A percentile compares a stretch with the other conserved stretches of the same genome.
Evolutionary conservation across 2,797 vertebrate species (phyloP).

Genomic region (Sciurus carolinensis): DNA sequence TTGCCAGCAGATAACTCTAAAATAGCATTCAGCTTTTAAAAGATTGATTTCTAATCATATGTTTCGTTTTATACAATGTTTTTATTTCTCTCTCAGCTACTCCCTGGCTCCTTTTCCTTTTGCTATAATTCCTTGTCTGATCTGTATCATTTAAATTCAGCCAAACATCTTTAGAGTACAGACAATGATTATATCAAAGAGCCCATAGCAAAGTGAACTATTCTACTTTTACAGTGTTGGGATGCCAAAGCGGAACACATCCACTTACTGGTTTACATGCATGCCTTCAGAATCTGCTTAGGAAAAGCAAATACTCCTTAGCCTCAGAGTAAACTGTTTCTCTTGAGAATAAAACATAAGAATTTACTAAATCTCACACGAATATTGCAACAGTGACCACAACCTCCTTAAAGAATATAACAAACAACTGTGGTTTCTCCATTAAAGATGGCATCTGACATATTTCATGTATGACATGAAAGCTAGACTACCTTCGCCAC

Average conservation of each 20-base stretch:
- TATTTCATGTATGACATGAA: conserved; percentile 86
- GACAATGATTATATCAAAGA: conserved; percentile 49
- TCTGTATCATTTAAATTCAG: conserved; percentile 52
- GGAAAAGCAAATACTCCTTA: conserved; percentile 78
- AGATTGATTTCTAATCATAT: conserved; percentile 52
- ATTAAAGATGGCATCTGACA: conserved; percentile 84
- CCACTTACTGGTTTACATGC: conserved; percentile 45
- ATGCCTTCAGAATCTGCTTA: conserved; percentile 79
- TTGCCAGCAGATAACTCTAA: neutral
- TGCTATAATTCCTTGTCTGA: conserved; percentile 55
- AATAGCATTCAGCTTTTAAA: conserved; percentile 28
- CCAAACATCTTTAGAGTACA: conserved; percentile 51
- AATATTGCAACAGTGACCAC: conserved; percentile 83
- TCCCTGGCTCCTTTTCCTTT: neutral
- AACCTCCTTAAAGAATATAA: conserved; percentile 77
- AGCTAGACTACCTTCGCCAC: conserved; percentile 82
- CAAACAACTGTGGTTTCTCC: conserved; percentile 82
- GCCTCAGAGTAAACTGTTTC: conserved; percentile 84
- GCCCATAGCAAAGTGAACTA: neutral
- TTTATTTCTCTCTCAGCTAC: neutral
- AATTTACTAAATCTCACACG: conserved; percentile 80
- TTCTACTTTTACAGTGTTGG: neutral
- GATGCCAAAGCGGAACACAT: neutral
- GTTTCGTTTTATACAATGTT: conserved; percentile 23
- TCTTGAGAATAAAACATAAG: conserved; percentile 80